These are phyloP conservation scores for Gymnoscopelus braueri DNA, from an alignment of 2,797 vertebrate species.

Conservation along the genomic window DNA sequence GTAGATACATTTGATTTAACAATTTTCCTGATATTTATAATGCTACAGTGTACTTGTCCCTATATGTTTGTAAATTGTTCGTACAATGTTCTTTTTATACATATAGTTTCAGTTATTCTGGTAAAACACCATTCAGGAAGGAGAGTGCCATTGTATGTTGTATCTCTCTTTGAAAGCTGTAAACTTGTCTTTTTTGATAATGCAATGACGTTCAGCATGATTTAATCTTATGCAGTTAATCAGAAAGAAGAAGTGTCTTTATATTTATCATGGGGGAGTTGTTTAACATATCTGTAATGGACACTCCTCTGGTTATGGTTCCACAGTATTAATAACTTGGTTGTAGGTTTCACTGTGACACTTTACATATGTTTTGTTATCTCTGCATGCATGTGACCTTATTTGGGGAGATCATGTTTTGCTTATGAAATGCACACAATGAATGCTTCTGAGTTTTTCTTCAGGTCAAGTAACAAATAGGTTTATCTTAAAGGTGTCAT, in stretches of 20 bases:
- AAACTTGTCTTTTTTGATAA: too few species aligned
- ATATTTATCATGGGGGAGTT: too few species aligned
- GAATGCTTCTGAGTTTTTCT: slow-evolving; percentile 18
- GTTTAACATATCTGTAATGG: too few species aligned
- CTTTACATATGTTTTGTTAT: slow-evolving; percentile 20
- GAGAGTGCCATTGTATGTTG: neutral
- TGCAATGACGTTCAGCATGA: too few species aligned
- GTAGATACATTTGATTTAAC: slow-evolving; percentile 57
- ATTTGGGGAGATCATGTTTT: slow-evolving; percentile 7
- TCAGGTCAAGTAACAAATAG: slow-evolving; percentile 22
- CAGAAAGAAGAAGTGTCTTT: too few species aligned
- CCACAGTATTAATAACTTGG: slow-evolving; percentile 31
- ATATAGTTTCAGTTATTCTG: slow-evolving; percentile 9
- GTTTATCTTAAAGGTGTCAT: slow-evolving; percentile 26
- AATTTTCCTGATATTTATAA: slow-evolving; percentile 66
- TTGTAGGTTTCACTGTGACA: slow-evolving; percentile 37
- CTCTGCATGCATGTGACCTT: slow-evolving; percentile 28
- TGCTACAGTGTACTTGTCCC: slow-evolving; percentile 35
- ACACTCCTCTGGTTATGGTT: slow-evolving; percentile 4
- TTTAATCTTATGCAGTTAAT: too few species aligned
- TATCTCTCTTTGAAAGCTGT: too few species aligned
- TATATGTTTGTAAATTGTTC: slow-evolving; percentile 45
- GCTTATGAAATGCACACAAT: slow-evolving; percentile 12
- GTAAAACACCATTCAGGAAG: neutral
- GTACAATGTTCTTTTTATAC: slow-evolving; percentile 49